These are phyloP conservation scores for Baccha elongata DNA, from an alignment of 2,888 invertebrate genomes.

Conservation along the genomic window DNA sequence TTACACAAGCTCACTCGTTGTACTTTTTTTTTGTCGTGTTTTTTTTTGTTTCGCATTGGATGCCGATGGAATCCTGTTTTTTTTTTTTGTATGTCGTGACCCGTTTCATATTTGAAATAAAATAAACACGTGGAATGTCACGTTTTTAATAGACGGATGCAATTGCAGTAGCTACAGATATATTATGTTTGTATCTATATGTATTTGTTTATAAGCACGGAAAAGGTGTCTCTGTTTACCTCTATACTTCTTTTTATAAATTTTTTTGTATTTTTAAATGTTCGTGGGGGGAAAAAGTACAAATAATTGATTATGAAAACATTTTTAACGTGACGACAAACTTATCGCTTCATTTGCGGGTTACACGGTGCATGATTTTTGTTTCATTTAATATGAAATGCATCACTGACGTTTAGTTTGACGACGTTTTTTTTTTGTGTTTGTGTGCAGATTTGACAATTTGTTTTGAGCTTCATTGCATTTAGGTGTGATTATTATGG, in stretches of 20 bases:
- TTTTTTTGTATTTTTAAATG: neutral
- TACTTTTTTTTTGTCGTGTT: slow-evolving; percentile 16
- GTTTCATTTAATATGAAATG: slow-evolving; percentile 13
- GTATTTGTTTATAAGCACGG: slow-evolving; percentile 19
- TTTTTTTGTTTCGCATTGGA: neutral
- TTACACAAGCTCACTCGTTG: neutral
- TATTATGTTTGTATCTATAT: slow-evolving; percentile 34
- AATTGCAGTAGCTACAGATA: slow-evolving; percentile 65
- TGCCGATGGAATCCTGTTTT: neutral
- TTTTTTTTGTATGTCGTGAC: slow-evolving; percentile 5
- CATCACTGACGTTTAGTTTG: neutral
- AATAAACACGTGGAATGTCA: slow-evolving; percentile 72
- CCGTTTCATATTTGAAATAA: slow-evolving; percentile 62
- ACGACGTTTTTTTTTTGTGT: neutral
- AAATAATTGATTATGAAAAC: slow-evolving; percentile 63
- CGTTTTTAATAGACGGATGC: slow-evolving; percentile 71
- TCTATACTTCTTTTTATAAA: neutral
- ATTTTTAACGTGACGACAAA: slow-evolving; percentile 53
- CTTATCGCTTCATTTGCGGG: slow-evolving; percentile 68
- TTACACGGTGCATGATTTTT: slow-evolving; percentile 43
- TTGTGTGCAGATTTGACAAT: neutral
- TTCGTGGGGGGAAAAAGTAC: neutral
- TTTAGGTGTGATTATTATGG: neutral
- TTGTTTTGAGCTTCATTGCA: neutral
- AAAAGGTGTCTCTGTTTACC: neutral